Base-by-base conservation (phyloP, 2,888 invertebrate genomes). In the Bellardia pandia region DNA sequence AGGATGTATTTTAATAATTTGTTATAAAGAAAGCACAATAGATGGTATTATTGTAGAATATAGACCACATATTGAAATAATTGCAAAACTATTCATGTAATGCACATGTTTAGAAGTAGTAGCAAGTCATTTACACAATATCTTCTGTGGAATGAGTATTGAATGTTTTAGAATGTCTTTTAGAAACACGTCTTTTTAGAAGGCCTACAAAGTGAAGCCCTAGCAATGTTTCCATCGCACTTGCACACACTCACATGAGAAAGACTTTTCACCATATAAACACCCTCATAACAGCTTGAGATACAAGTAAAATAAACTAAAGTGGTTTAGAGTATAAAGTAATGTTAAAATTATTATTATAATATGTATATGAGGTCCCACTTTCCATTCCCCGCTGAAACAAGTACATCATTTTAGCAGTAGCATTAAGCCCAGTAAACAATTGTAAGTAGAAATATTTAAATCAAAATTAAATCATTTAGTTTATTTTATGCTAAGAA, bases 281-380 rank as follows among this genome's bases (percentile, higher is more conserved):
- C 78, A 85, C 79, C 85, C 79, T 56, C 71, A 80, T 45, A 87
- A 77, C 87, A 87, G 87, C 87, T 85, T 85, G 87, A 48, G 81
- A 48, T 77, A 87, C 87, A 87, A 74, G 81, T 58, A 77, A 87
- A 85, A 64, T 87, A 74, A 87, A 81, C 77, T 74, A 42, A 87
- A 85, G 81, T 74, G 87, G 87, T 87, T 87, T 81, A 75, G 71
- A 82, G 48, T 71, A 58, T 53, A 74, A 85, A 78, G 11, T 74
- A 81, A 85, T 53, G 75, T 66, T 37, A 75, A 60, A 60, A 81
- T 4, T 13, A 80, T 81, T 83, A 77, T 78, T 82, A 51, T 78
- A 75, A 82, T 72, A 45, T 8, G 45, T 45, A 83, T 42, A 83
- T 58, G 23, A 64, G 51, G 30, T 42, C 3, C 33, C 60, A 64